Evolutionary conservation across 2,888 invertebrate species (phyloP).

Genomic region (Pyrrhia umbra): DNA sequence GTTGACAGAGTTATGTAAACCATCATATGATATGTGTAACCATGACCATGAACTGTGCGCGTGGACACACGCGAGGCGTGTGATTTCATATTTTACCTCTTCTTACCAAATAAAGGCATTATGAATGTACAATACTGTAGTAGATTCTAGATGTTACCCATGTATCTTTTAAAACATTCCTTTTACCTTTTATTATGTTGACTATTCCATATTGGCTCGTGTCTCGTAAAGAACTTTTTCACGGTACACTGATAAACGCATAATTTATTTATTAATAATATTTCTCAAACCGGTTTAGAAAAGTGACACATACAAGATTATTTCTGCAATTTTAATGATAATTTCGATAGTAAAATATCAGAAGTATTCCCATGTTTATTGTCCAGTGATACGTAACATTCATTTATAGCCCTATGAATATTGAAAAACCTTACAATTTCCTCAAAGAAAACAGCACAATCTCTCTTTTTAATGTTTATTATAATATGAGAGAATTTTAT

Average conservation of each 20-base stretch:
- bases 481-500: slow-evolving; percentile 40
- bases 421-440: slow-evolving; percentile 2
- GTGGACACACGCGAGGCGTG: background rate
- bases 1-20: slow-evolving; percentile 12
- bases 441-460: slow-evolving; percentile 11
- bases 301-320: no score
- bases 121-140: background rate
- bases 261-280: no score
- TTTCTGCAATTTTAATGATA: no score
- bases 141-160: background rate
- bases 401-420: background rate
- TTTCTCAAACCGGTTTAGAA: no score
- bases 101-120: slow-evolving; percentile 18
- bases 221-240: no score
- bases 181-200: no score
- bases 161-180: no score
- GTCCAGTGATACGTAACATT: background rate
- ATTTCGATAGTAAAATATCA: no score
- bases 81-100: background rate
- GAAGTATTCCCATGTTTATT: background rate
- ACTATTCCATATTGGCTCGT: no score
- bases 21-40: slow-evolving; percentile 15
- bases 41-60: slow-evolving; percentile 12
- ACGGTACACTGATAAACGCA: no score
- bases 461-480: background rate